Base-by-base conservation (phyloP, 2,797 vertebrate species). In the Helicolenus hilgendorfi region DNA sequence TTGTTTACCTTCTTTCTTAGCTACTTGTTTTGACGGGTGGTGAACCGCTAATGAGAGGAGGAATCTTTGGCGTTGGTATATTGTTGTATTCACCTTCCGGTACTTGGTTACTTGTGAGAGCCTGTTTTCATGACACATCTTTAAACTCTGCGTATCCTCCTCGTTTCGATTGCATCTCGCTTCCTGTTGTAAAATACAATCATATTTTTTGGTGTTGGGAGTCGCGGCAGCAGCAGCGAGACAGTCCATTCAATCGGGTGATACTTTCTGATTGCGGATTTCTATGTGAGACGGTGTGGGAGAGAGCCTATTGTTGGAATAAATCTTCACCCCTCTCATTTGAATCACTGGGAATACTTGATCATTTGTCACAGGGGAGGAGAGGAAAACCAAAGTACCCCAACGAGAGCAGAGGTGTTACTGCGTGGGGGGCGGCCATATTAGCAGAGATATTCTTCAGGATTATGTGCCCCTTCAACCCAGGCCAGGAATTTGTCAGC, bases 401-500 rank as follows among this genome's bases (percentile, higher is more conserved):
- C 91, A 95, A 92, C 89, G 96, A 95, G 85, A 83, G 82, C 91
- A 83, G 89, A 91, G 93, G 92, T 91, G 92, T 92, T 85, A 81
- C 89, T 45, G 83, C 83, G 80, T 33, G 91, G 94, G 94, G 94
- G 94, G 95, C 78, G 95, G 94, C 93, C 96, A 94, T 93, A 96
- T 96, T 97, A 97, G 96, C 93, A 73, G 91, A 97, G 97, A 97
- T 97, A 98, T 98, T 98, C 98, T 96, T 98, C 97, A 98, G 97
- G 98, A 98, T 98, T 94, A 94, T 94, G 94, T 97, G 96, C 94
- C 96, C 97, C 94, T 97, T 97, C 96, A 97, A 97, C 96, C 96
- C 95, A 94, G 96, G 95, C 97, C 96, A 97, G 94, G 97, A 96
- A 98, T 98, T 97, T 98, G 98, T 98, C 98, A 98, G 98, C 97